Evolutionary conservation across 1,140 invertebrate species (phyloP), one percentile per base, ranked within the genome.

Genomic region (Drosophila truncata): DNA sequence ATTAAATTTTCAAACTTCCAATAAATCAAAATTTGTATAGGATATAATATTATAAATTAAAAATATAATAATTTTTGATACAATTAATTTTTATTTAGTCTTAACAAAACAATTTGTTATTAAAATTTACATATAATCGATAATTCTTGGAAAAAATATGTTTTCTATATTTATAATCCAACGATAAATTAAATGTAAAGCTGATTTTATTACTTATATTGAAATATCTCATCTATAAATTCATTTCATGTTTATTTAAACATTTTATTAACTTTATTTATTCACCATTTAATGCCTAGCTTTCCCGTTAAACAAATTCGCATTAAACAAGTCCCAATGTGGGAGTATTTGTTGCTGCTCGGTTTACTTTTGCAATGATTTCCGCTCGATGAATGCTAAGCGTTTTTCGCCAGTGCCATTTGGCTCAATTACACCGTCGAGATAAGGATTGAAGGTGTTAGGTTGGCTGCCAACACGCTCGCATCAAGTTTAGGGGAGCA

Each of bases 381-480:
- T 55, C 52, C 52, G 52, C 52, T 55, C 52, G 33, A 37, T 55
- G 9, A 55, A 55, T 55, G 52, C 31, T 11, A 4, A 54, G 20
- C 55, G 55, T 41, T 64, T 64, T 60, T 39, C 55, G 27, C 62
- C 62, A 42, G 54, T 57, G 54, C 20, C 23, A 57, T 42, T 29
- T 65, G 58, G 58, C 62, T 42, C 62, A 65, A 65, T 65, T 65
- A 62, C 57, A 42, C 20, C 20, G 23, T 42, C 54, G 62, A 42
- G 62, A 41, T 41, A 25, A 61, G 57, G 62, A 64, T 62, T 65
- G 62, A 65, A 65, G 62, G 62, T 65, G 62, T 65, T 65, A 37
- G 52, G 33, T 64, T 63, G 27, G 57, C 62, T 62, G 62, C 62
- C 62, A 62, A 65, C 62, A 62, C 62, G 37, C 58, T 65, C 27